Percentiles rank a stretch among this genome's conserved stretches.
These are phyloP conservation scores for Ruditapes philippinarum DNA, from an alignment of 1,140 invertebrate genomes.

Conservation along the genomic window DNA sequence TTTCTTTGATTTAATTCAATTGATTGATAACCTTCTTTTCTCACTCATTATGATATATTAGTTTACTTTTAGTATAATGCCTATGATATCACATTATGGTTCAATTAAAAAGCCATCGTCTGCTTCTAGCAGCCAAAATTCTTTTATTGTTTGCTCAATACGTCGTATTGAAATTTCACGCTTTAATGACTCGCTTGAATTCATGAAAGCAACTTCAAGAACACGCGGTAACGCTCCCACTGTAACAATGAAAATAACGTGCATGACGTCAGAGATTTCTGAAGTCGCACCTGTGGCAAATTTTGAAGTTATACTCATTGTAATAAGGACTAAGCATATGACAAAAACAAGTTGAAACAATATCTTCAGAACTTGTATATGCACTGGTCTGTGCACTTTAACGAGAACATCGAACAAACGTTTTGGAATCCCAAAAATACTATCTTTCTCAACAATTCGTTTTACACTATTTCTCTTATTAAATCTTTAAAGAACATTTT, in stretches of 20 bases:
- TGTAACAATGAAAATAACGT: constrained; percentile 55
- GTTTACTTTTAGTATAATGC: too few relatives aligned
- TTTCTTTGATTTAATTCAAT: too few relatives aligned
- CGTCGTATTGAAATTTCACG: constrained; percentile 26
- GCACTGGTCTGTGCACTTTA: constrained; percentile 4
- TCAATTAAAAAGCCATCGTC: background rate
- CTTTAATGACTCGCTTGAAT: background rate
- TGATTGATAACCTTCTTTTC: too few relatives aligned
- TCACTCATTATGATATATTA: too few relatives aligned
- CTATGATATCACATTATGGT: too few relatives aligned
- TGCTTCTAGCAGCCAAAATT: constrained; percentile 23
- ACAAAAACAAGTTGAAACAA: background rate
- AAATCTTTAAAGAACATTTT: background rate
- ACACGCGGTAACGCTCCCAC: constrained; percentile 33
- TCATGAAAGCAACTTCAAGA: background rate
- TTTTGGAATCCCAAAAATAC: constrained; percentile 18
- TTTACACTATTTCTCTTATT: too few relatives aligned
- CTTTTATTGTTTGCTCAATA: constrained; percentile 14
- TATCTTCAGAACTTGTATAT: background rate
- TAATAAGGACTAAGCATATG: background rate
- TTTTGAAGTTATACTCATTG: background rate
- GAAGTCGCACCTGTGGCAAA: background rate
- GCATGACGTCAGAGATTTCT: constrained; percentile 55
- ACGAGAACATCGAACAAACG: constrained; percentile 24
- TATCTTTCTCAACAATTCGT: background rate